These are phyloP conservation scores for Pseudorectes ferrugineus DNA, from an alignment of 2,113 vertebrate species.

Conservation along the genomic window DNA sequence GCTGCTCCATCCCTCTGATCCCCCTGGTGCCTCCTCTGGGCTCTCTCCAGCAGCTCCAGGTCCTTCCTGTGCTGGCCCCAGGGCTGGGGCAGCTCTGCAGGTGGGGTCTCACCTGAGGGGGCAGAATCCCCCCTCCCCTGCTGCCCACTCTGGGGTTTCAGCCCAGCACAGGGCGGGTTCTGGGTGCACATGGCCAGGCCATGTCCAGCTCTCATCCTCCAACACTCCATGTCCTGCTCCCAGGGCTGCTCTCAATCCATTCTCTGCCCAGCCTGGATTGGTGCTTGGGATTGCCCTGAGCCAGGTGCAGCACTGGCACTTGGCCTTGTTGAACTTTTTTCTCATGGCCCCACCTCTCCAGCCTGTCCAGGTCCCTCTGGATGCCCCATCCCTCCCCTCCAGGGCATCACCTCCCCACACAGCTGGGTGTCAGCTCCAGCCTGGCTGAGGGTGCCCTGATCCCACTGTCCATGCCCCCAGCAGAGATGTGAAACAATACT, in stretches of 20 bases:
- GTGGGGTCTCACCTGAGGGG: neutral
- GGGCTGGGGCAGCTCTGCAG: neutral
- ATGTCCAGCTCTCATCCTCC: neutral
- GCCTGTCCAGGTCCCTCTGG: neutral
- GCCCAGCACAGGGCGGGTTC: accelerated
- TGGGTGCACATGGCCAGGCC: accelerated
- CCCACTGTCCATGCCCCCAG: neutral
- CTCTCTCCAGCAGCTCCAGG: accelerated
- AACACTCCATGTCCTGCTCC: neutral
- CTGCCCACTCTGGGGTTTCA: neutral
- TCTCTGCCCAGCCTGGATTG: neutral
- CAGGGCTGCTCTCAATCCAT: accelerated
- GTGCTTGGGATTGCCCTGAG: neutral
- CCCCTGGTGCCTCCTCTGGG: accelerated
- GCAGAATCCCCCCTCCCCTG: neutral
- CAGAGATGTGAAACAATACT: neutral
- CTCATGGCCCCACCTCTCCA: neutral
- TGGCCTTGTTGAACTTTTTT: neutral
- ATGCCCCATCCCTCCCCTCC: neutral
- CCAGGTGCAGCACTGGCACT: neutral
- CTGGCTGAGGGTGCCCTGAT: neutral
- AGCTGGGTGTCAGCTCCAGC: neutral
- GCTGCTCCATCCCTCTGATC: too few species aligned
- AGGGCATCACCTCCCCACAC: neutral
- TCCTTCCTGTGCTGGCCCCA: neutral